Percentiles rank a stretch among this genome's conserved stretches.
These are phyloP conservation scores for Ictalurus punctatus DNA, from an alignment of 2,113 vertebrate genomes.

Conservation along the genomic window DNA sequence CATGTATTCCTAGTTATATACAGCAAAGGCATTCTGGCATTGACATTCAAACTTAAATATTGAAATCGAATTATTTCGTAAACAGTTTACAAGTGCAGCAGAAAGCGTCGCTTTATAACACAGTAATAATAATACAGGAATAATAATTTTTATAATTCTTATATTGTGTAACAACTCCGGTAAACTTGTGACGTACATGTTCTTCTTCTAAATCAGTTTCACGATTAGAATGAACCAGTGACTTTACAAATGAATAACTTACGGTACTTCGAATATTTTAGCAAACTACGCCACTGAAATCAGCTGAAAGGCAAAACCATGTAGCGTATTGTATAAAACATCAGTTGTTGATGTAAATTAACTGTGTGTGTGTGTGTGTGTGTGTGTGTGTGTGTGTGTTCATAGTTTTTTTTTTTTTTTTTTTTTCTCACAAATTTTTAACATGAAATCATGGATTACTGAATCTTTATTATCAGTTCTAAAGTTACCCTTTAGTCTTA, in stretches of 20 bases:
- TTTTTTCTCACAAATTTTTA: not conserved
- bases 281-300: not conserved
- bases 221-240: not conserved
- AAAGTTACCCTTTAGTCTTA: not conserved
- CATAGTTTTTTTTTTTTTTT: too few relatives aligned
- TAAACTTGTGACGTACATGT: not conserved
- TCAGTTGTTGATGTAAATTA: not conserved
- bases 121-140: not conserved
- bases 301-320: not conserved
- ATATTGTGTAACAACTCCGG: not conserved
- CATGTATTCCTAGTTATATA: not conserved
- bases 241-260: not conserved
- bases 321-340: not conserved
- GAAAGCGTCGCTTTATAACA: not conserved
- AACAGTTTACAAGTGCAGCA: not conserved
- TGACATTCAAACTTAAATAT: not conserved
- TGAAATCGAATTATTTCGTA: not conserved
- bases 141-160: too few relatives aligned
- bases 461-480: not conserved
- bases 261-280: not conserved
- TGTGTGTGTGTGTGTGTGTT: too few relatives aligned
- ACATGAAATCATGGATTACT: not conserved
- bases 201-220: not conserved
- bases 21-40: not conserved
- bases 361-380: too few relatives aligned